Base-by-base conservation (phyloP, 2,113 vertebrate genomes). In the Scopus umbretta region DNA sequence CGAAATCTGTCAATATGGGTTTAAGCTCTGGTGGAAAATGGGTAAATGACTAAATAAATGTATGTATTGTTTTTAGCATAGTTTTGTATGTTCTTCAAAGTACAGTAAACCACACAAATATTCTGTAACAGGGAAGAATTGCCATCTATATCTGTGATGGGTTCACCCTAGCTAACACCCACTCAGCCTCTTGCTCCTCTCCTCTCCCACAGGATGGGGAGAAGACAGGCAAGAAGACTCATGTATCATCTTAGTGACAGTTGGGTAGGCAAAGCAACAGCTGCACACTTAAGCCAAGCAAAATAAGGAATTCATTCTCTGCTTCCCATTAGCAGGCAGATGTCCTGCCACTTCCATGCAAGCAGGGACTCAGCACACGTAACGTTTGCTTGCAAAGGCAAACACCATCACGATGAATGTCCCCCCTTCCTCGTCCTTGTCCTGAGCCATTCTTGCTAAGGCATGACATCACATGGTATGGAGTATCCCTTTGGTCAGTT, bases 401-500 rank as follows among this genome's bases (percentile, higher is more conserved):
- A 14, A 50, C 10, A 34, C 11, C 13, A 34, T 49, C 45, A n/a
- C 30, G 13, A 43, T 1, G 5, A 79, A 45, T 0, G 2, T 53
- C 5, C 12, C 6, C 10, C 3, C 8, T 52, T 87, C 38, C 23
- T 66, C n/a, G 23, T 67, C 27, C 59, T 34, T 62, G 65, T 19
- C 9, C 15, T 1, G 3, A 74, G 27, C 16, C 0, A 0, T 67
- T 72, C 17, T 49, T 61, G 29, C 67, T 75, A 66, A 58, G 21
- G 25, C 11, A 79, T 2, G 0, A 49, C 2, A 3, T 4, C 27
- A 11, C 1, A 1, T 42, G n/a, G 2, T 25, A 9, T 10, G 47
- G 27, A 66, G 9, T 9, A 53, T 18, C 12, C 13, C 10, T 70
- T 66, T 70, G 34, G 29, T 23, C 50, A 66, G 5, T 32, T 10